Percentiles rank a stretch among this genome's conserved stretches.
Evolutionary conservation across 53 echinoderm and acorn worm species (phyloP).

Genomic region (Luidia sarsii): DNA sequence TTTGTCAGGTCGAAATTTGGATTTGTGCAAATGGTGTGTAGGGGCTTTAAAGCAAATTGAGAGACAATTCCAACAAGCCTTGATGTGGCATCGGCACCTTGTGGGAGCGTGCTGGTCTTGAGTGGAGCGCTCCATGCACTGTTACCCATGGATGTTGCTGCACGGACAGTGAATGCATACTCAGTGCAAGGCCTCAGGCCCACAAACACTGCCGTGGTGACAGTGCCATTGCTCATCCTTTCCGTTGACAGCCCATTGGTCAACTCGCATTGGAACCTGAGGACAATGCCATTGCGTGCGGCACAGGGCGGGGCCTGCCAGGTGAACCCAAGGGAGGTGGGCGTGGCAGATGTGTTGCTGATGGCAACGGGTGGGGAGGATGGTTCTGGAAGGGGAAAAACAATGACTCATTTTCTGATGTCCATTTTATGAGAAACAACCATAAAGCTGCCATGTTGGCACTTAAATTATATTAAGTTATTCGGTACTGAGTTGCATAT

Average conservation of each 20-base stretch:
- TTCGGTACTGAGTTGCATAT: no score
- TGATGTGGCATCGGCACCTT: no score
- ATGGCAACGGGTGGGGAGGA: neutral
- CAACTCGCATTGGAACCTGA: conserved; percentile 43
- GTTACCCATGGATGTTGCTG: neutral
- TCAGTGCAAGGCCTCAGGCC: neutral
- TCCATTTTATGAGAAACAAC: no score
- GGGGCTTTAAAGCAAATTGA: no score
- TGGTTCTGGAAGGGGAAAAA: conserved; percentile 15
- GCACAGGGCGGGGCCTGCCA: conserved; percentile 76
- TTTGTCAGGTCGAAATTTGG: no score
- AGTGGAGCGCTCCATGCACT: neutral
- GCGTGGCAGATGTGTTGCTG: neutral
- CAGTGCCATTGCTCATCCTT: neutral
- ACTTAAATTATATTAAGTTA: no score
- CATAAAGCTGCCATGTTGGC: no score
- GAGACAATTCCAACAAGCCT: no score
- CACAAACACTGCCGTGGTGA: neutral
- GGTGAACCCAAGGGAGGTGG: conserved; percentile 23
- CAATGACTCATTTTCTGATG: no score
- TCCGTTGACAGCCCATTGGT: neutral
- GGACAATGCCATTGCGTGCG: conserved; percentile 39
- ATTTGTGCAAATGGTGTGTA: no score
- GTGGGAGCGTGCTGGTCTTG: no score
- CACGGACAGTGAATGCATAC: neutral